Evolutionary conservation across 92 coral and sea anemone species (phyloP).

Genomic region (Hydrozoanthus gracilis): DNA sequence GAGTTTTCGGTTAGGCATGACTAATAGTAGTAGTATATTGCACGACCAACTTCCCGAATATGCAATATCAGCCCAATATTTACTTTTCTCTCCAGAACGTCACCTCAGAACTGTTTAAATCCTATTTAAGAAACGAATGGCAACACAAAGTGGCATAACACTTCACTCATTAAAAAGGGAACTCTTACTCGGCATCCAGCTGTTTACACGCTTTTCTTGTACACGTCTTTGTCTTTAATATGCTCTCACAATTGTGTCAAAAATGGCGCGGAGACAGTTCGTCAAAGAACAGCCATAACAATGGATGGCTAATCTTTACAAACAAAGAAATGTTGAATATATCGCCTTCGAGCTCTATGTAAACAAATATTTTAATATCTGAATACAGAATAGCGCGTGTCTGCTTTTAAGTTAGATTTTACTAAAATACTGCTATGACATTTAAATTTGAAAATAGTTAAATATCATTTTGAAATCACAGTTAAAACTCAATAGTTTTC

Average conservation of each 20-base stretch:
- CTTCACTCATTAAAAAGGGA: neutral
- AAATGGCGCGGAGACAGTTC: neutral
- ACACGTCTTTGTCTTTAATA: neutral
- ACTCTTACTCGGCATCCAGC: neutral
- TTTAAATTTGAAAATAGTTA: too few species aligned
- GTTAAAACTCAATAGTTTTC: too few species aligned
- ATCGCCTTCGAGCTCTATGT: conserved; percentile 13
- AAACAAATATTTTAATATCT: neutral
- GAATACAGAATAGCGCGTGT: neutral
- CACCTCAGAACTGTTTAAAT: conserved; percentile 1
- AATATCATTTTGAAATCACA: too few species aligned
- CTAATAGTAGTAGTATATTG: neutral
- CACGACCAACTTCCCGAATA: conserved; percentile 66
- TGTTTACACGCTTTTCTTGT: neutral
- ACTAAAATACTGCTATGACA: too few species aligned
- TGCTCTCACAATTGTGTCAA: neutral
- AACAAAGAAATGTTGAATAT: conserved; percentile 12
- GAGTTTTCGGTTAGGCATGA: conserved; percentile 87
- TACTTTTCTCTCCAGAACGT: neutral
- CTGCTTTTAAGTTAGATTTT: too few species aligned
- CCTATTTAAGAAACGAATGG: conserved; percentile 13
- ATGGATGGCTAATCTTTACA: neutral
- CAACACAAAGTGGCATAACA: conserved; percentile 14
- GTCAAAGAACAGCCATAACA: neutral
- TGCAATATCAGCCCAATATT: conserved; percentile 63